Conservation (phyloP, 2,888 invertebrate genomes). For the Tholera decimalis region DNA sequence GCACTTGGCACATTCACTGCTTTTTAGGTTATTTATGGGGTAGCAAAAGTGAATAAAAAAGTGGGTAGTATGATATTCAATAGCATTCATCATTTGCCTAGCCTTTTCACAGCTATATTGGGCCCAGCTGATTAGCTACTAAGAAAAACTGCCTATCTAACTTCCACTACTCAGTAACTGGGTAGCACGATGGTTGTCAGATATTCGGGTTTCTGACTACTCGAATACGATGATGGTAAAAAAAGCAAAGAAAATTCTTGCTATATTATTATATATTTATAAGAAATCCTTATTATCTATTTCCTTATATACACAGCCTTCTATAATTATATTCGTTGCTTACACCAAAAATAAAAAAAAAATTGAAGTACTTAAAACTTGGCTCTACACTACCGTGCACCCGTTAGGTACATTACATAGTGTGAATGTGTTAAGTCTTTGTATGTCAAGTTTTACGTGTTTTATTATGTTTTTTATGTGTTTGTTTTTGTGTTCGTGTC, state of each 20-base stretch:
- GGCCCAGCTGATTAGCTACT: background rate
- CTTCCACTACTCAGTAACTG: background rate
- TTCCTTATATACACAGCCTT: background rate
- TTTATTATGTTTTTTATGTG: slow-evolving; percentile 63
- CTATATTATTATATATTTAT: background rate
- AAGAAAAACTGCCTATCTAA: background rate
- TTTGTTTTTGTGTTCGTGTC: slow-evolving; percentile 66
- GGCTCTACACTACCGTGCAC: slow-evolving; percentile 34
- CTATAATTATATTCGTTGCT: slow-evolving; percentile 27
- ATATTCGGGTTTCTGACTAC: background rate
- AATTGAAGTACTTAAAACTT: background rate
- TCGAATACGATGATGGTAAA: background rate
- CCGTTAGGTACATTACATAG: background rate
- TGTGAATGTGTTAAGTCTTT: slow-evolving; percentile 81
- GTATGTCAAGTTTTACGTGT: slow-evolving; percentile 73
- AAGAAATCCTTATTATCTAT: background rate
- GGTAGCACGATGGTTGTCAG: background rate
- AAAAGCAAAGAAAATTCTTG: background rate
- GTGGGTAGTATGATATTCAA: background rate
- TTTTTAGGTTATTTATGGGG: slow-evolving; percentile 37
- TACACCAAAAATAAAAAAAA: background rate
- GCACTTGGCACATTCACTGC: slow-evolving; percentile 81
- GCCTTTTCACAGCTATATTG: background rate
- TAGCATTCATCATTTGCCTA: too few relatives aligned
- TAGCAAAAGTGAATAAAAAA: background rate